Conservation (phyloP, 2,797 vertebrate species). For the Myotis findleyi region DNA sequence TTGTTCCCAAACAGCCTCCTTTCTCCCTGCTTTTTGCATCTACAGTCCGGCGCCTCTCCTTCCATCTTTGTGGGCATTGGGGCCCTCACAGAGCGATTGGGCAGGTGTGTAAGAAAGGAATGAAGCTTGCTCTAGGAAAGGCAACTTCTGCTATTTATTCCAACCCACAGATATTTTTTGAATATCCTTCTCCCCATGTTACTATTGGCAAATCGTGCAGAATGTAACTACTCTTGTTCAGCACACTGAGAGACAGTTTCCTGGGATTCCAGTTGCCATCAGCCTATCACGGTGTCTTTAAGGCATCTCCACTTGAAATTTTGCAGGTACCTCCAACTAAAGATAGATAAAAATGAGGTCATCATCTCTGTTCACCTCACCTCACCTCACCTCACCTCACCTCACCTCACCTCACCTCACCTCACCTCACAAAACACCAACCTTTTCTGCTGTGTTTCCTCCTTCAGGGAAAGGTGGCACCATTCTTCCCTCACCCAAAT, state of each 20-base stretch:
- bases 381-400: background rate
- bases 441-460: background rate
- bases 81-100: conserved; percentile 29
- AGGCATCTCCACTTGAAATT: background rate
- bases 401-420: background rate
- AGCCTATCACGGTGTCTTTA: background rate
- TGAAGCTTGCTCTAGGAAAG: conserved; percentile 16
- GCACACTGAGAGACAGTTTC: background rate
- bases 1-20: conserved; percentile 45
- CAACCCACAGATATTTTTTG: background rate
- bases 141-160: background rate
- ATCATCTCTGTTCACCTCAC: background rate
- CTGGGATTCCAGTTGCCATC: background rate
- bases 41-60: conserved; percentile 56
- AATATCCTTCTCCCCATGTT: background rate
- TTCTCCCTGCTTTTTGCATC: background rate
- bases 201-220: background rate
- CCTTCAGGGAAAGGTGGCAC: background rate
- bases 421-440: background rate
- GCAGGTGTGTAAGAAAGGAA: background rate
- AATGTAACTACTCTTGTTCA: background rate
- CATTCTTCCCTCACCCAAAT: background rate
- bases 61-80: background rate
- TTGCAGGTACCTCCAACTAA: background rate
- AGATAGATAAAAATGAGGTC: background rate